Base-by-base conservation (phyloP, 2,113 vertebrate species). In the Megalops atlanticus region DNA sequence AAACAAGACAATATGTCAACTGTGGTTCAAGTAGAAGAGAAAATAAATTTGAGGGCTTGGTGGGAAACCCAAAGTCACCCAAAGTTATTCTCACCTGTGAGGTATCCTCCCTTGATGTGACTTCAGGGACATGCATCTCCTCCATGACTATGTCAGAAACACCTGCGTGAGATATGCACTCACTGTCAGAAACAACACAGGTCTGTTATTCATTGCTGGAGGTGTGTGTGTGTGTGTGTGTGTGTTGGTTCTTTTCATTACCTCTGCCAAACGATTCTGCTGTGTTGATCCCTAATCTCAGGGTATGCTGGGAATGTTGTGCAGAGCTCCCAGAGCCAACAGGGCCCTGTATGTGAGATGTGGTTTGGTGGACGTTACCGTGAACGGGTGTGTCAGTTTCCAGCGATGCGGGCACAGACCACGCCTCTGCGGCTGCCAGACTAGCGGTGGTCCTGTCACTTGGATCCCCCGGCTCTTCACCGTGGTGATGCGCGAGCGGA, bases 81-180 rank as follows among this genome's bases (percentile, higher is more conserved):
- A 12, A 21, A 0, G 2, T 33, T n/a, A 81, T 49, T 68, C 73
- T 84, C 80, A 94, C 92, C 91, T 87, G 77, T 58, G 78, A 79
- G 78, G 74, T 31, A 7, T 27, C 8, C 7, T 24, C 79, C 45
- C 80, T 76, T 33, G 81, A 41, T 0, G 11, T 70, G 24, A 83
- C 70, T 36, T 16, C 27, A 21, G 33, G 7, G 0, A 31, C 18
- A 1, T 83, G 76, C n/a, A 36, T 73, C 27, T 79, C 80, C 6
- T 41, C 12, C 4, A 21, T 27, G 39, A 27, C 27, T 27, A n/a
- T 36, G 76, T 82, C 85, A 36, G 84, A 21, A 16, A 70, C 35
- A 15, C 85, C 91, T 90, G 40, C 33, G 2, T 24, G 24, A 10
- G n/a, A 47, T n/a, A n/a, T n/a, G n/a, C n/a, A n/a, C n/a, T n/a